A percentile compares a stretch with the other conserved stretches of the same genome.
Conservation (phyloP, 2,797 vertebrate species). For the Myotis planiceps region DNA sequence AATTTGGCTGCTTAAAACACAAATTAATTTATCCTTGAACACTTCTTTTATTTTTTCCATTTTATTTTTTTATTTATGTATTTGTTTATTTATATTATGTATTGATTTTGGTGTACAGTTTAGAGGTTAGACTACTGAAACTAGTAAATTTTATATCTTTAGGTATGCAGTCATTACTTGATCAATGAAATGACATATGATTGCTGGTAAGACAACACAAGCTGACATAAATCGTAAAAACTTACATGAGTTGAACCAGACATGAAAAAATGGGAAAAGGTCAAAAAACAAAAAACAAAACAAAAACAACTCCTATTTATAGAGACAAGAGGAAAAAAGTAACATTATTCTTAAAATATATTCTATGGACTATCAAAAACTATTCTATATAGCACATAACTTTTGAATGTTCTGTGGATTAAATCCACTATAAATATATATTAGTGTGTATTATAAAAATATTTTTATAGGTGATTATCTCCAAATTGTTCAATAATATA, state of each 20-base stretch:
- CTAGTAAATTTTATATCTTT: slow-evolving; percentile 18
- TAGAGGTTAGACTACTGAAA: background rate
- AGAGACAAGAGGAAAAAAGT: background rate
- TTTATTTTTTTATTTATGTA: background rate
- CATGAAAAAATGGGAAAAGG: background rate
- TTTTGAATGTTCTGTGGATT: background rate
- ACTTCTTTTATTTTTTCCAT: background rate
- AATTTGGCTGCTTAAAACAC: slow-evolving; percentile 34
- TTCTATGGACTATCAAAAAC: background rate
- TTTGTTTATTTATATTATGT: background rate
- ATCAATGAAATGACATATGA: slow-evolving; percentile 4
- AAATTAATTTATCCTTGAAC: slow-evolving; percentile 31
- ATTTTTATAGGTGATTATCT: background rate
- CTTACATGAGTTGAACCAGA: background rate
- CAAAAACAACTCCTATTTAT: background rate
- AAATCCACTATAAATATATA: background rate
- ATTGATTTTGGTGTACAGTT: background rate
- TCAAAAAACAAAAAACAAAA: background rate
- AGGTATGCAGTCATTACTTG: background rate
- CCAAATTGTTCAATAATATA: background rate
- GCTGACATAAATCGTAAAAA: background rate
- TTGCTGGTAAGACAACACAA: background rate
- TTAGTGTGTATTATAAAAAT: background rate
- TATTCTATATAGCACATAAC: background rate
- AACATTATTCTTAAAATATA: background rate